These are phyloP conservation scores for Cepphus grylle DNA, from an alignment of 2,113 vertebrate genomes.

Conservation along the genomic window DNA sequence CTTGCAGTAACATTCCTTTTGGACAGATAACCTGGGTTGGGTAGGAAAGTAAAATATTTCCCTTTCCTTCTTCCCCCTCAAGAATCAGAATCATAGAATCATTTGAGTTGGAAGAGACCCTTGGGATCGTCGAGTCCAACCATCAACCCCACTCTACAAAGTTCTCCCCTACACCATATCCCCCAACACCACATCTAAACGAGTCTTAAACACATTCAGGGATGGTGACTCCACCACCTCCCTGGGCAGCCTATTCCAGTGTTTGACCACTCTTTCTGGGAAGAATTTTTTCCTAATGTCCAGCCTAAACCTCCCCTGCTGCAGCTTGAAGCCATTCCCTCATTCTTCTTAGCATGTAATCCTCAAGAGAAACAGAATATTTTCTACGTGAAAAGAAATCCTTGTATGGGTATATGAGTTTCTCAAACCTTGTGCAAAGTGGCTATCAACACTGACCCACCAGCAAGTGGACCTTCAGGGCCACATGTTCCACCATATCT, in stretches of 20 bases:
- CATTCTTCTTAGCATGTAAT: not conserved
- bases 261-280: too few species aligned
- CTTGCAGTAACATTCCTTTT: not conserved
- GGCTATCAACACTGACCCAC: not conserved
- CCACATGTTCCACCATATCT: not conserved
- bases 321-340: too few species aligned
- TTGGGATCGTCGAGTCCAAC: too few species aligned
- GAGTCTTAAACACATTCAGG: too few species aligned
- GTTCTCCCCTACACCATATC: too few species aligned
- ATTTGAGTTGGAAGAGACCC: too few species aligned
- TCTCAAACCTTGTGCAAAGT: not conserved
- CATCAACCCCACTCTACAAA: too few species aligned
- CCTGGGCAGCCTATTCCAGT: too few species aligned
- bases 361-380: not conserved
- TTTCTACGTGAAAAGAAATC: not conserved
- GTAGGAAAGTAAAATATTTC: not conserved
- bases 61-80: not conserved
- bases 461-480: not conserved
- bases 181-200: too few species aligned
- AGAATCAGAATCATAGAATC: not conserved
- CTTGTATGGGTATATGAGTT: not conserved
- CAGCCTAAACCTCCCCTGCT: too few species aligned
- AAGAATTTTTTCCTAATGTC: too few species aligned
- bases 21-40: not conserved
- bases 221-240: too few species aligned